Evolutionary conservation across 1,140 invertebrate genomes (phyloP).

Genomic region (Leptinotarsa texana): DNA sequence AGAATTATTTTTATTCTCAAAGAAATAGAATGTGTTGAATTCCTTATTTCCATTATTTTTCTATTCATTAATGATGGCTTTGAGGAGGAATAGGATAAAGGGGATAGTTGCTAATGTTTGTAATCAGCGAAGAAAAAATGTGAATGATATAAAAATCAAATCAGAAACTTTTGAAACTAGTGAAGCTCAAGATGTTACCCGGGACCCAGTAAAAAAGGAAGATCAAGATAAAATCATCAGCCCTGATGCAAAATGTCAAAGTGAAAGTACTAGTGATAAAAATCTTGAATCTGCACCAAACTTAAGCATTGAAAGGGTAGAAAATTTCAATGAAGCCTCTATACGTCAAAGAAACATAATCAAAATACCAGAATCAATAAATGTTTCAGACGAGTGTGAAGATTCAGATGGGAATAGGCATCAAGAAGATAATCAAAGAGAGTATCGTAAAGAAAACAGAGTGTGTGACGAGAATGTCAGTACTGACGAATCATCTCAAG

Average conservation of each 20-base stretch:
- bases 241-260: no score
- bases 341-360: background rate
- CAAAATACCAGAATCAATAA: background rate
- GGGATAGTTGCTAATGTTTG: conserved; percentile 51
- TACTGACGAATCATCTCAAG: background rate
- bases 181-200: no score
- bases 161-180: conserved; percentile 8
- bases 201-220: no score
- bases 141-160: conserved; percentile 14
- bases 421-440: background rate
- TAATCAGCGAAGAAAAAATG: conserved; percentile 45
- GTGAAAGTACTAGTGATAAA: no score
- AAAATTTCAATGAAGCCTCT: no score
- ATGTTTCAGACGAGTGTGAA: background rate
- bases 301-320: no score
- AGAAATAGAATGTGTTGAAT: no score
- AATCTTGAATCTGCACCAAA: no score
- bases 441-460: background rate
- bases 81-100: conserved; percentile 50
- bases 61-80: conserved; percentile 21
- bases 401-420: background rate
- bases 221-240: no score
- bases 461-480: background rate
- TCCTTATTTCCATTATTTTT: no score
- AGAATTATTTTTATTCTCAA: no score